phyloP scores from a whole-genome alignment of 1,140 invertebrate genomes.

The Scaptomyza pallida region DNA sequence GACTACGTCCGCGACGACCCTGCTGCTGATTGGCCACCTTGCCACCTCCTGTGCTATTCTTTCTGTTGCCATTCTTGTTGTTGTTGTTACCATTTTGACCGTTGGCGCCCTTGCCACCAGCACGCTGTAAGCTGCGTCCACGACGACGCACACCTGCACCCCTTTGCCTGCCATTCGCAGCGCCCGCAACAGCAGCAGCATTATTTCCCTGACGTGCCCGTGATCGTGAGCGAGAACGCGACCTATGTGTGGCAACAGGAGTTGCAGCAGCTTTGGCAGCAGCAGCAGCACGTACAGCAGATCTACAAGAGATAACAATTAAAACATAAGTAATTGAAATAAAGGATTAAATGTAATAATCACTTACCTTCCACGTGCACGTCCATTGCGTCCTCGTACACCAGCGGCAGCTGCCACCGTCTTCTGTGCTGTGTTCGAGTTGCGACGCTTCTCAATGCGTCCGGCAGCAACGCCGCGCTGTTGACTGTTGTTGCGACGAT shows the following conservation, averaged over 20 bases:
- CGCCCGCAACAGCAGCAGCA: conserved; percentile 30
- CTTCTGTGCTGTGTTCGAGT: conserved; percentile 41
- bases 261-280: conserved; percentile 35
- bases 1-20: conserved; percentile 77
- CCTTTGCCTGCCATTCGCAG: conserved; percentile 28
- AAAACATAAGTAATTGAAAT: background rate
- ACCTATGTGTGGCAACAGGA: conserved; percentile 39
- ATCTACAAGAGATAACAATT: conserved; percentile 32
- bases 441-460: conserved; percentile 72
- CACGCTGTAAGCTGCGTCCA: conserved; percentile 59
- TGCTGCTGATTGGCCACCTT: conserved; percentile 43
- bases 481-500: conserved; percentile 45
- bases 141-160: conserved; percentile 48
- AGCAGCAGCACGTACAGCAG: conserved; percentile 56
- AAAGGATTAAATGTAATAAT: too few relatives aligned
- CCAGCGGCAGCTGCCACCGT: conserved; percentile 39
- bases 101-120: conserved; percentile 47
- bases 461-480: conserved; percentile 67
- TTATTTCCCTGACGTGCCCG: conserved; percentile 48
- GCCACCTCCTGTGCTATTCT: conserved; percentile 26
- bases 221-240: conserved; percentile 65
- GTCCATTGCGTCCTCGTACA: conserved; percentile 52
- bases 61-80: conserved; percentile 13
- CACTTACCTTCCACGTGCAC: conserved; percentile 64
- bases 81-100: conserved; percentile 57